Conservation (phyloP, 2,888 invertebrate species). For the Rapana venosa region DNA sequence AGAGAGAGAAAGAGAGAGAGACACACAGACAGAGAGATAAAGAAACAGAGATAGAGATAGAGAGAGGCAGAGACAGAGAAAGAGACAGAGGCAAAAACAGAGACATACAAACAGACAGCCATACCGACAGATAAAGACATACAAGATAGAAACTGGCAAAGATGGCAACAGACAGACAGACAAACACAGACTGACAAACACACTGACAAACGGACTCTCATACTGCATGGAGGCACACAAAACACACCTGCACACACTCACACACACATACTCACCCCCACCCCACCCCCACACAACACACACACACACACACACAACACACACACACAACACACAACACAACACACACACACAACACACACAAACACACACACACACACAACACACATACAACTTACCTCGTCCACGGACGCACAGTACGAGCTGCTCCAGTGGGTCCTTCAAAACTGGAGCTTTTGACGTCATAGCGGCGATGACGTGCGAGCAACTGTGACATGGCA, state of each 20-base stretch:
- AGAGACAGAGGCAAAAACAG: neutral
- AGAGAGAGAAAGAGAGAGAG: neutral
- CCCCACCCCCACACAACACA: too few relatives aligned
- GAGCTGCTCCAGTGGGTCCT: slow-evolving; percentile 45
- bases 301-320: too few relatives aligned
- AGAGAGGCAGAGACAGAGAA: neutral
- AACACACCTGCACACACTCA: too few relatives aligned
- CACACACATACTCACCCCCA: too few relatives aligned
- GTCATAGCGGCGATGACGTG: slow-evolving; percentile 55
- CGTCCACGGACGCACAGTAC: slow-evolving; percentile 59
- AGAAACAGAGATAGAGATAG: neutral
- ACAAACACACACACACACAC: too few relatives aligned
- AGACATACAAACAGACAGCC: slow-evolving; percentile 1
- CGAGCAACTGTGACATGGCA: slow-evolving; percentile 41
- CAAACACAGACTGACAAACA: slow-evolving; percentile 5
- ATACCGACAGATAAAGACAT: neutral
- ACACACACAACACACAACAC: too few relatives aligned
- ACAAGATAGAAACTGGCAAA: too few relatives aligned
- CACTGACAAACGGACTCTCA: neutral
- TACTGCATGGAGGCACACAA: neutral
- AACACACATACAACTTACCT: slow-evolving; percentile 54
- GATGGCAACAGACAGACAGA: slow-evolving; percentile 22
- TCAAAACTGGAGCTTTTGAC: slow-evolving; percentile 67
- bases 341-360: too few relatives aligned
- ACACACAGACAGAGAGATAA: neutral